These are phyloP conservation scores for Gambusia affinis DNA, from an alignment of 2,113 vertebrate species.

Conservation along the genomic window DNA sequence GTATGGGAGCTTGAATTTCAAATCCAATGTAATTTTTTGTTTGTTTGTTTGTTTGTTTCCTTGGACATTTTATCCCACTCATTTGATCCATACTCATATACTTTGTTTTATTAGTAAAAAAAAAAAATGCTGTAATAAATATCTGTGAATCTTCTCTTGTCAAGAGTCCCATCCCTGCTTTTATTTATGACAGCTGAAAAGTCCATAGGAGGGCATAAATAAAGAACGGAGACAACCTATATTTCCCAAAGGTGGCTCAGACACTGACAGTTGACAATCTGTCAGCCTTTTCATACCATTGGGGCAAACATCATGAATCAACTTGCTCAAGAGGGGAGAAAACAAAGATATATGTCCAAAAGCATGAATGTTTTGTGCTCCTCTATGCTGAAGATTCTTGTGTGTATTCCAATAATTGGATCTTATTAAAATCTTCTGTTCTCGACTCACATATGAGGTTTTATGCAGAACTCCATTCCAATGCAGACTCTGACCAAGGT, in stretches of 20 bases:
- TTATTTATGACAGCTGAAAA: conserved; percentile 43
- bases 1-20: conserved; percentile 19
- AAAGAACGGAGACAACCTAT: conserved; percentile 43
- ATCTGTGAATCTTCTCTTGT: conserved; percentile 22
- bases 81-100: neutral
- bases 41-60: neutral
- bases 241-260: conserved; percentile 52
- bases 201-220: conserved; percentile 33
- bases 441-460: neutral
- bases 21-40: conserved; percentile 28
- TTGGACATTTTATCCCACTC: conserved; percentile 6
- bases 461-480: conserved; percentile 27
- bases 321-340: conserved; percentile 36
- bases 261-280: conserved; percentile 45
- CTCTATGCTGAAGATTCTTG: conserved; percentile 12
- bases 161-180: conserved; percentile 34
- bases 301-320: conserved; percentile 43
- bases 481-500: conserved; percentile 41
- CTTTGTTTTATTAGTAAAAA: conserved; percentile 4
- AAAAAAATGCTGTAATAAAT: conserved; percentile 3
- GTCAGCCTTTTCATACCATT: conserved; percentile 50
- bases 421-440: neutral
- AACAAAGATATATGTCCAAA: conserved; percentile 9
- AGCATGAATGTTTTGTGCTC: conserved; percentile 36
- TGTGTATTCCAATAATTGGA: conserved; percentile 23